Base-by-base conservation (phyloP, 2,113 vertebrate species). In the Tetraodon nigroviridis region DNA sequence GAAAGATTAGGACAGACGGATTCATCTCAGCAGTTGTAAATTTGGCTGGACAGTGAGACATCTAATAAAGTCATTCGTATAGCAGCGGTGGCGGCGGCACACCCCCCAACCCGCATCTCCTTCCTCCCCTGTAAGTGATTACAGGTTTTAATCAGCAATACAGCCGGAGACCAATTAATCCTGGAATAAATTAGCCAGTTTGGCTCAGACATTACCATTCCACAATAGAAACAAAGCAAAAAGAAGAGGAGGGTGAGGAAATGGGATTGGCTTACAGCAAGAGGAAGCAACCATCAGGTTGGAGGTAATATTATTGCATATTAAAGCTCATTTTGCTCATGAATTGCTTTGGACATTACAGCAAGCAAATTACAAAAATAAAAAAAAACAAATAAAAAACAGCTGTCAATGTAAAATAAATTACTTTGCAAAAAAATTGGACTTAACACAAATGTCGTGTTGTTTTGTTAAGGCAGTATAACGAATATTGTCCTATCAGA, bases 121-220 rank as follows among this genome's bases (percentile, higher is more conserved):
- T 73, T 68, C 51, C 64, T 55, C 65, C 65, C 72, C 64, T 57
- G 55, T 73, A 83, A 75, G 71, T 52, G 70, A 86, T 87, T 87
- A 83, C 71, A 82, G 76, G 79, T 80, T 87, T 84, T 85, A 87
- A 88, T 88, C 83, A 87, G 78, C 73, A 69, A 57, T 80, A 79
- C 67, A 75, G 74, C 68, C 56, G 37, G 42, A 80, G 76, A 81
- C 69, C 84, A 86, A 83, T 89, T 86, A 79, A 86, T 84, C 58
- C 55, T 46, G 54, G 79, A 84, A 86, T 81, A 81, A 85, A 88
- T 87, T 79, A 82, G 64, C 61, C 73, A 54, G 37, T 71, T 73
- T 80, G 75, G 76, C 64, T 42, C 57, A 58, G 72, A 72, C 67
- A 41, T 76, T 17, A 5, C 17, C 19, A 19, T 51, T 73, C 59